Percentiles rank a stretch among this genome's conserved stretches.
Evolutionary conservation across 2,797 vertebrate genomes (phyloP).

Genomic region (Diglossa cyanea): DNA sequence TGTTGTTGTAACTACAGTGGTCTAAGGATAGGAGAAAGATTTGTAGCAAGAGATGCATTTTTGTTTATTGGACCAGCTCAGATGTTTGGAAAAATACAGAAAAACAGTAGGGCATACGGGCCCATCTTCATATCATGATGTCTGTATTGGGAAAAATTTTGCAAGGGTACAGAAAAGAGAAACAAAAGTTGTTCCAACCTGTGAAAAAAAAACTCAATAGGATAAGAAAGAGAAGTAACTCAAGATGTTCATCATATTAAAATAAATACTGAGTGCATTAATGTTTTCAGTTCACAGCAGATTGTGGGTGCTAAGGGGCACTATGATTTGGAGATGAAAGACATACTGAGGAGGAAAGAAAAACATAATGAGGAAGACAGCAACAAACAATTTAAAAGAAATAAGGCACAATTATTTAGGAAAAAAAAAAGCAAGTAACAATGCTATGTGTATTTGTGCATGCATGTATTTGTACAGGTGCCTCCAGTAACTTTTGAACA

Average conservation of each 20-base stretch:
- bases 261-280: not conserved
- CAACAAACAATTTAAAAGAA: not conserved
- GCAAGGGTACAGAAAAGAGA: not conserved
- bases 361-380: not conserved
- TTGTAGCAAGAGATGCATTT: not conserved
- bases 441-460: not conserved
- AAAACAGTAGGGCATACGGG: not conserved
- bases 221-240: not conserved
- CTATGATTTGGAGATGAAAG: not conserved
- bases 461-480: not conserved
- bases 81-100: not conserved
- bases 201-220: not conserved
- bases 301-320: not conserved
- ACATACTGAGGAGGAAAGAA: not conserved
- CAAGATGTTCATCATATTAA: not conserved
- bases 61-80: not conserved
- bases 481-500: not conserved
- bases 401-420: not conserved
- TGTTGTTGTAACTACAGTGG: constrained; percentile 19
- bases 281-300: not conserved
- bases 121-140: not conserved
- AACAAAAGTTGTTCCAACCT: not conserved
- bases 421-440: not conserved
- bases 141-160: not conserved
- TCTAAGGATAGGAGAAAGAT: not conserved